phyloP scores from a whole-genome alignment of 2,888 invertebrate species.

The Oscheius sp. region DNA sequence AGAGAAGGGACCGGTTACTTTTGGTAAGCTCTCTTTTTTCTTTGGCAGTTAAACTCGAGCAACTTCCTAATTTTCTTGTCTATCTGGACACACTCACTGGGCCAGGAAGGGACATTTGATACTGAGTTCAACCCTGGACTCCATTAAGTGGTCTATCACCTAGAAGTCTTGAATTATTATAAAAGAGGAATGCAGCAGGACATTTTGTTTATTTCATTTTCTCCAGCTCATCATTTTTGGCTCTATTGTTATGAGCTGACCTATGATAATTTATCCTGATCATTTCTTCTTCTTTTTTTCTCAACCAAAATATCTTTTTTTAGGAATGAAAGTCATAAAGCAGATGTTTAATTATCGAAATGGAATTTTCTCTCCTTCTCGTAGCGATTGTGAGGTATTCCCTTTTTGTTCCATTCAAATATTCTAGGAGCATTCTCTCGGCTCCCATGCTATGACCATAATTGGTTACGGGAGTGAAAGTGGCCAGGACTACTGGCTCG shows the following conservation, averaged over 20 bases:
- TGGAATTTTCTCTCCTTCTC: not conserved
- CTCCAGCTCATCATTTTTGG: not conserved
- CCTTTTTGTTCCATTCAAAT: too few relatives aligned
- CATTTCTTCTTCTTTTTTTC: not conserved
- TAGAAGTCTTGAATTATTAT: too few relatives aligned
- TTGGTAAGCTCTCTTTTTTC: not conserved
- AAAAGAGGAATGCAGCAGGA: too few relatives aligned
- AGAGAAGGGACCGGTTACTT: not conserved
- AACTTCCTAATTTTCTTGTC: too few relatives aligned
- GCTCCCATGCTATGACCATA: not conserved
- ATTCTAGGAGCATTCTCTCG: too few relatives aligned
- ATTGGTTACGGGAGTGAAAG: not conserved
- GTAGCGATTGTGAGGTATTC: not conserved
- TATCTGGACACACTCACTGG: too few relatives aligned
- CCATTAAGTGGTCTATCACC: too few relatives aligned
- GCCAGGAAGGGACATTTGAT: too few relatives aligned
- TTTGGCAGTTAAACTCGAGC: too few relatives aligned
- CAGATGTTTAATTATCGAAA: conserved; percentile 53
- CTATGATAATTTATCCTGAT: not conserved
- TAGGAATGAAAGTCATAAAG: conserved; percentile 62
- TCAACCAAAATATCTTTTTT: too few relatives aligned
- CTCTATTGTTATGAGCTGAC: too few relatives aligned
- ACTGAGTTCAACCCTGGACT: too few relatives aligned
- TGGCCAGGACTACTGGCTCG: not conserved
- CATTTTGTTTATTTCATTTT: not conserved